Percentiles rank a stretch among this genome's conserved stretches.
Conservation (phyloP, 1,140 invertebrate species). For the Melipona quadrifasciata region DNA sequence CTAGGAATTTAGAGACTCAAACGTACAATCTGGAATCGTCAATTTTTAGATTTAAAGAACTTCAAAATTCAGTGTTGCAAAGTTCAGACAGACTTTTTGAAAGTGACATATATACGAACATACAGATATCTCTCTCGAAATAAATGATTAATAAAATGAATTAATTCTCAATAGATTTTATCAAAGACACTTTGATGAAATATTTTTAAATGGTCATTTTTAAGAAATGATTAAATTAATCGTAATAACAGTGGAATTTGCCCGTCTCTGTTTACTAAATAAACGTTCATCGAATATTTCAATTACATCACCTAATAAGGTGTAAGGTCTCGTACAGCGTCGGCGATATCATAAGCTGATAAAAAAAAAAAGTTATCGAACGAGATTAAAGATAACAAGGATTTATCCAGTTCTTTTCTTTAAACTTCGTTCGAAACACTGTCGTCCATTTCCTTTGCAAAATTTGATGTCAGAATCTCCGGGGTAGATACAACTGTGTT, state of each 20-base stretch:
- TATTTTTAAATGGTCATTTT: neutral
- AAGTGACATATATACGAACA: neutral
- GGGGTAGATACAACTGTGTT: neutral
- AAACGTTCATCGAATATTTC: neutral
- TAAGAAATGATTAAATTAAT: neutral
- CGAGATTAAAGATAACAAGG: neutral
- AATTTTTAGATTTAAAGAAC: too few relatives aligned
- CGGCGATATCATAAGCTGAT: neutral
- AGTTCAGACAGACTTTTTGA: neutral
- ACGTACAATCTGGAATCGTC: too few relatives aligned
- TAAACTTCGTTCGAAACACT: neutral
- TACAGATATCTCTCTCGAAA: neutral
- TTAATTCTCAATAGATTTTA: neutral
- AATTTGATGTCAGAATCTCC: too few relatives aligned
- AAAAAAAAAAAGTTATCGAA: neutral
- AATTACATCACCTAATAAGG: conserved; percentile 18
- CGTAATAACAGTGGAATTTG: neutral
- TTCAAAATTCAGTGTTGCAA: too few relatives aligned
- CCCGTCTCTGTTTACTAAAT: conserved; percentile 32
- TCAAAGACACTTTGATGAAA: neutral
- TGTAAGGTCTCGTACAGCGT: neutral
- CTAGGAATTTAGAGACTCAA: too few relatives aligned
- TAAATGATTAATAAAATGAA: neutral
- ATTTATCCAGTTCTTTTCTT: neutral
- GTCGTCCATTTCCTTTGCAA: neutral